These are phyloP conservation scores for Corythornis vintsioides DNA, from an alignment of 2,113 vertebrate genomes.

Conservation along the genomic window DNA sequence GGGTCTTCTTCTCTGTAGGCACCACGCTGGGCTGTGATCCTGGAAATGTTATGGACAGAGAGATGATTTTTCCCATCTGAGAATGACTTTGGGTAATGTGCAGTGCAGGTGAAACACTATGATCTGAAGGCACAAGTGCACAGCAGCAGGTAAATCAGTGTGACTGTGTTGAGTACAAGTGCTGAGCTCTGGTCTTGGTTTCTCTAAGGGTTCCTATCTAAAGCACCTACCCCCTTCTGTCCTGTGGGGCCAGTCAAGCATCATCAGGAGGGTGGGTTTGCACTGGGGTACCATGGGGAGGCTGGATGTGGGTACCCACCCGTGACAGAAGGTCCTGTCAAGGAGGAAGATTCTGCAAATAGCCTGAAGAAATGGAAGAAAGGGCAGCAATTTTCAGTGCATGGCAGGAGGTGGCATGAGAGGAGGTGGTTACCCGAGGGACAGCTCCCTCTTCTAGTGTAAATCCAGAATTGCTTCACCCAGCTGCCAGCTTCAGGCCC, in stretches of 20 bases:
- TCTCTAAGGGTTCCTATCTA: not conserved
- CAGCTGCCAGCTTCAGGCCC: not conserved
- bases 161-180: not conserved
- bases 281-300: not conserved
- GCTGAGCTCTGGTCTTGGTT: not conserved
- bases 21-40: not conserved
- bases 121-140: not conserved
- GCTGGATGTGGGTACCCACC: not conserved
- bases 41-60: fast-evolving
- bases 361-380: not conserved
- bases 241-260: not conserved
- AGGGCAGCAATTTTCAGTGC: not conserved
- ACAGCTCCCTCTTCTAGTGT: not conserved
- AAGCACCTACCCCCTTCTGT: not conserved
- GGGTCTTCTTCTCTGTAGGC: not conserved
- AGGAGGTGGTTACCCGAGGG: not conserved
- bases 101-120: not conserved
- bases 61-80: not conserved
- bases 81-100: not conserved
- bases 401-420: not conserved
- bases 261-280: not conserved
- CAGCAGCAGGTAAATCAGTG: not conserved
- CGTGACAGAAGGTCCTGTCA: not conserved
- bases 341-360: not conserved
- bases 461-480: not conserved